Conservation (phyloP, 2,888 invertebrate species). For the Apamea crenata region DNA sequence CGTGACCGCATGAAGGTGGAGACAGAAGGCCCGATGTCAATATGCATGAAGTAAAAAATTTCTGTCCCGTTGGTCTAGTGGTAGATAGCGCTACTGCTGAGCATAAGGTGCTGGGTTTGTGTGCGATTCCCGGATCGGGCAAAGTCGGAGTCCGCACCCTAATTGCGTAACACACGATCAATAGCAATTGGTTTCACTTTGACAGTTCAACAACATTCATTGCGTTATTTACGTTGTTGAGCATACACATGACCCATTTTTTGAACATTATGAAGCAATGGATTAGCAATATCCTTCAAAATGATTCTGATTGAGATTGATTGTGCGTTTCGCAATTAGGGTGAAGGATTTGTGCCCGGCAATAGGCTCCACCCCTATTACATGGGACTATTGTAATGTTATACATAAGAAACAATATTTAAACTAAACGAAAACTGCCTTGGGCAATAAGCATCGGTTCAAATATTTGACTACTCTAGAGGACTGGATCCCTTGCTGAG, state of each 20-base stretch:
- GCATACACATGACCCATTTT: no score
- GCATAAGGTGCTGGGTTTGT: not conserved
- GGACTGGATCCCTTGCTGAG: no score
- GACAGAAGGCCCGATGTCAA: constrained; percentile 28
- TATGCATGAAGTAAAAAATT: not conserved
- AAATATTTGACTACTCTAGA: not conserved
- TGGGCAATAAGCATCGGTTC: not conserved
- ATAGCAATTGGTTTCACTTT: no score
- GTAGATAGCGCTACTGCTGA: not conserved
- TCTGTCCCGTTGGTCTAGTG: not conserved
- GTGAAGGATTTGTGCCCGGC: not conserved
- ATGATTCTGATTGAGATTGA: no score
- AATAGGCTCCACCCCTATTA: not conserved
- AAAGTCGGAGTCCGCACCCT: not conserved
- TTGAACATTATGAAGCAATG: no score
- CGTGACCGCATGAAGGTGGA: not conserved
- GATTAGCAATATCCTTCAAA: no score
- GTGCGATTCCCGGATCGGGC: not conserved
- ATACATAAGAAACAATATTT: not conserved
- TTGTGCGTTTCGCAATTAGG: no score
- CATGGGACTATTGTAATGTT: not conserved
- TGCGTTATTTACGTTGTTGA: no score
- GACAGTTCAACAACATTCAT: no score
- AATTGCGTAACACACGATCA: no score
- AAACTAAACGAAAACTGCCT: not conserved